Evolutionary conservation across 1,140 invertebrate genomes (phyloP).

Genomic region (Cydia fagiglandana): DNA sequence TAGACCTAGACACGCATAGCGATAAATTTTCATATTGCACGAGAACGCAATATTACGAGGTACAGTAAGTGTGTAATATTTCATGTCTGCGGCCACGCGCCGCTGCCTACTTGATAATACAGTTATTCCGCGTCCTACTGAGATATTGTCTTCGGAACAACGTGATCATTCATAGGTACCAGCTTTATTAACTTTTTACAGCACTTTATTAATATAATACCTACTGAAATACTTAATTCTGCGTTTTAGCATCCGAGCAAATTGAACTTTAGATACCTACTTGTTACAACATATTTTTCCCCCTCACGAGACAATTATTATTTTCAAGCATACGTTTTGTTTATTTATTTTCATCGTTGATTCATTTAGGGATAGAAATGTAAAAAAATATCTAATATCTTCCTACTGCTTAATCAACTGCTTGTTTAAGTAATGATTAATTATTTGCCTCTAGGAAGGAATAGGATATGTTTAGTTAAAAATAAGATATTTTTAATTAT

Average conservation of each 20-base stretch:
- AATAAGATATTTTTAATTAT: too few species aligned
- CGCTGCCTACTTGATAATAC: slow-evolving; percentile 59
- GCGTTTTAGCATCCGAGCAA: not conserved
- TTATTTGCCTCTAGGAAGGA: too few species aligned
- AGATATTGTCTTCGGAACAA: slow-evolving; percentile 47
- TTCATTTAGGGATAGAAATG: too few species aligned
- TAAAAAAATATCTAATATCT: too few species aligned
- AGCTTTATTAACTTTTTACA: slow-evolving; percentile 26
- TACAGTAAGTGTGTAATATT: slow-evolving; percentile 69
- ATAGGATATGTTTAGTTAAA: too few species aligned
- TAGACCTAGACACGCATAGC: slow-evolving; percentile 55
- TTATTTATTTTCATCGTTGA: too few species aligned
- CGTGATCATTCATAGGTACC: slow-evolving; percentile 38
- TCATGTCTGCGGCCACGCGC: slow-evolving; percentile 56
- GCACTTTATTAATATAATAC: not conserved
- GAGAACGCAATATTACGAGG: slow-evolving; percentile 68
- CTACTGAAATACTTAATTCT: not conserved
- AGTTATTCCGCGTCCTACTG: slow-evolving; percentile 44
- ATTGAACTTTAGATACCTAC: not conserved
- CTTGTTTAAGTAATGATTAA: too few species aligned
- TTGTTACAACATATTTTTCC: too few species aligned
- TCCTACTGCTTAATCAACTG: too few species aligned
- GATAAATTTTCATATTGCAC: slow-evolving; percentile 77
- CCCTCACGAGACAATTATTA: too few species aligned
- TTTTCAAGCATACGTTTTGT: too few species aligned